Conservation (phyloP, 2,797 vertebrate species). For the Pygocentrus nattereri region DNA sequence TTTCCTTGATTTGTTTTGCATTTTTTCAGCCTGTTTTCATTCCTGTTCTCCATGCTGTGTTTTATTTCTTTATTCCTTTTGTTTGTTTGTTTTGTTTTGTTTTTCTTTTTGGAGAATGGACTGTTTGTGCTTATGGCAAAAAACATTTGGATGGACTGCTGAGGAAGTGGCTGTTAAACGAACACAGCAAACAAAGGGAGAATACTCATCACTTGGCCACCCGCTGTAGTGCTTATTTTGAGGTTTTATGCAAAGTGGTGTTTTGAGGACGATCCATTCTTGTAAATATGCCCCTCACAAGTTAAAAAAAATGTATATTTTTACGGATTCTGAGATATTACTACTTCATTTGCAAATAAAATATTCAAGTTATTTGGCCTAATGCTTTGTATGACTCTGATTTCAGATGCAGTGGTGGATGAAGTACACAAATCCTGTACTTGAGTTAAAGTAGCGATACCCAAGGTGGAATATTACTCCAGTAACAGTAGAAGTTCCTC, state of each 20-base stretch:
- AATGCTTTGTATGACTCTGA: no score
- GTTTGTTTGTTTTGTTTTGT: no score
- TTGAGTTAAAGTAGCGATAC: no score
- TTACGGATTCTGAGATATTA: slow-evolving; percentile 87
- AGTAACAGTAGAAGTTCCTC: no score
- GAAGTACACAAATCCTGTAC: no score
- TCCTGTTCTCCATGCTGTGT: slow-evolving; percentile 73
- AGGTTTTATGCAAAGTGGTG: slow-evolving; percentile 64
- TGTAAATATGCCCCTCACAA: slow-evolving; percentile 84
- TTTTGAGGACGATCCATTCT: slow-evolving; percentile 76
- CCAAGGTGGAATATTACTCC: no score
- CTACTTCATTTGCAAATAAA: slow-evolving; percentile 89
- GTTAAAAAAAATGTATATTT: slow-evolving; percentile 86
- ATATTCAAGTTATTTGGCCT: slow-evolving; percentile 73
- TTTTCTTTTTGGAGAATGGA: slow-evolving; percentile 62
- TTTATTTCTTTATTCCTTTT: slow-evolving; percentile 69
- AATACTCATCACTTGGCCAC: slow-evolving; percentile 66
- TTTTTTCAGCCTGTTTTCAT: slow-evolving; percentile 43
- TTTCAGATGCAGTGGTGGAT: neutral
- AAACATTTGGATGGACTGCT: slow-evolving; percentile 3
- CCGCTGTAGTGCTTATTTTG: slow-evolving; percentile 71
- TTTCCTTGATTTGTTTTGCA: slow-evolving; percentile 32
- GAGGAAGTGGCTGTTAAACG: slow-evolving; percentile 59
- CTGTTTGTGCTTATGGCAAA: slow-evolving; percentile 17
- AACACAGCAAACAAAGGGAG: slow-evolving; percentile 69